Evolutionary conservation across 2,113 vertebrate species (phyloP), one percentile per base, ranked within the genome.

Genomic region (Tychaedon coryphoeus): DNA sequence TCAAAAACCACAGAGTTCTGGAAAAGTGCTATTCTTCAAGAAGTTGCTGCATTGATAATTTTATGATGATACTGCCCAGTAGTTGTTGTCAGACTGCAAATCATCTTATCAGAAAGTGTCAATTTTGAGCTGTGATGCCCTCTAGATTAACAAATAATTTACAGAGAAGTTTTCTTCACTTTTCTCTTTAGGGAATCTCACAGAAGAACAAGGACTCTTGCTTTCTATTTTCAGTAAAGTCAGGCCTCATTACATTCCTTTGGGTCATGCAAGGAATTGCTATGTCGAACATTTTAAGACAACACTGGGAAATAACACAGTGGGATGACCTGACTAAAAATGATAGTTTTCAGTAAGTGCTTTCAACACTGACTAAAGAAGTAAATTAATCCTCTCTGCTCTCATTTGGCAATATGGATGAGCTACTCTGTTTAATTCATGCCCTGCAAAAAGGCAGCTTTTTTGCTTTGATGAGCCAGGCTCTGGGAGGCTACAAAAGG

Each of bases 351-450:
- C 80, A 98, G 50, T 92, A 94, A 90, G 69, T 83, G 90, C 72
- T 97, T 91, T 96, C 74, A 93, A 83, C 67, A 72, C 45, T 92
- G 83, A 92, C 65, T 76, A 70, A 96, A 95, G 92, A 43, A 95
- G 71, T 94, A 95, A 97, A 96, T 97, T 71, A 97, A 95, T 96
- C 81, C 86, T 96, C 70, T 96, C n/a, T 88, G 72, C 43, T 84
- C 89, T 94, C 60, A 47, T 95, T 97, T 86, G 23, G 19, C 81
- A 51, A 26, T 8, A 25, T 48, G 47, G 25, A 25, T 28, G 25
- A 51, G 50, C 25, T 16, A 14, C 50, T 95, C 64, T 94, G 80
- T 92, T 94, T 84, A 61, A 51, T 60, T 74, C 51, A 48, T 62
- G 19, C 18, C 36, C 69, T 67, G 64, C 45, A 86, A 51, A 94